These are phyloP conservation scores for Drosophila teissieri DNA, from an alignment of 1,140 invertebrate genomes.

Conservation along the genomic window DNA sequence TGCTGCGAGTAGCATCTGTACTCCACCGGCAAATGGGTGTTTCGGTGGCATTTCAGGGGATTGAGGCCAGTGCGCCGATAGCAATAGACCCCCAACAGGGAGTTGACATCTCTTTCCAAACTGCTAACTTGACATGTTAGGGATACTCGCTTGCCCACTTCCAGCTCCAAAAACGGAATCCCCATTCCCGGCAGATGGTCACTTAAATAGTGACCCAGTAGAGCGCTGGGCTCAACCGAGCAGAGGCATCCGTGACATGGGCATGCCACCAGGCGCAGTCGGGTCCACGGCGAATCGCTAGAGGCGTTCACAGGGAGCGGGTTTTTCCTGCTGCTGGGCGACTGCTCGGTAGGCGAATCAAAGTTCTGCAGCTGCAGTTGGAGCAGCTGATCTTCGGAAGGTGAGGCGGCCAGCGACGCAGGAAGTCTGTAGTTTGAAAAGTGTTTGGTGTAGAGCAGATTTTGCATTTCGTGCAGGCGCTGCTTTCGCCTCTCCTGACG, in stretches of 20 bases:
- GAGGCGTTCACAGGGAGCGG: slow-evolving; percentile 27
- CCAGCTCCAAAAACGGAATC: slow-evolving; percentile 30
- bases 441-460: slow-evolving; percentile 18
- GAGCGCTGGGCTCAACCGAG: slow-evolving; percentile 30
- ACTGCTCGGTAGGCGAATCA: slow-evolving; percentile 22
- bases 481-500: slow-evolving; percentile 31
- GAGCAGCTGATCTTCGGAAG: slow-evolving; percentile 22
- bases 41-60: slow-evolving; percentile 48
- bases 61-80: slow-evolving; percentile 56
- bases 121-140: slow-evolving; percentile 29
- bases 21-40: slow-evolving; percentile 40
- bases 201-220: slow-evolving; percentile 49
- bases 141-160: slow-evolving; percentile 7
- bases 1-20: slow-evolving; percentile 60
- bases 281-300: slow-evolving; percentile 45
- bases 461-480: slow-evolving; percentile 6
- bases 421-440: slow-evolving; percentile 57
- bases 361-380: slow-evolving; percentile 15
- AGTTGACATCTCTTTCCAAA: slow-evolving; percentile 41
- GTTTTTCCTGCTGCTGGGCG: slow-evolving; percentile 21
- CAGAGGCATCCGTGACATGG: slow-evolving; percentile 42
- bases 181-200: slow-evolving; percentile 21
- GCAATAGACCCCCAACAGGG: slow-evolving; percentile 49
- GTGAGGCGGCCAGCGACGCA: slow-evolving; percentile 21
- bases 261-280: slow-evolving; percentile 32